Conservation (phyloP, 2,888 invertebrate genomes). For the Eledona agricola region DNA sequence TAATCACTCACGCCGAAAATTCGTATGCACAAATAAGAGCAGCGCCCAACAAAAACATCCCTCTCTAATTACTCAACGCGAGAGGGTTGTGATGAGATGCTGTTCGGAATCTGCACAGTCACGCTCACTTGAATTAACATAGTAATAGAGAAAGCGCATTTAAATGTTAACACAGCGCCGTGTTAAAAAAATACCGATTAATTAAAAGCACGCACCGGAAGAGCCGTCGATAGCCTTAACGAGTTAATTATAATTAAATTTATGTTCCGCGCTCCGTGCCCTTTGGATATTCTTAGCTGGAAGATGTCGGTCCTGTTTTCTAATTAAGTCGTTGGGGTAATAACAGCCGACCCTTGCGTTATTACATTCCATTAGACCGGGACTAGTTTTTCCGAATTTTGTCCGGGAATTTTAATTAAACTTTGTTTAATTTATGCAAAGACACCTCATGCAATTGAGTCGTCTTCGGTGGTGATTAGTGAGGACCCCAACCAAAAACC, state of each 20-base stretch:
- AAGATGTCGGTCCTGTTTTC: conserved; percentile 7
- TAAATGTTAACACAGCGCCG: no score
- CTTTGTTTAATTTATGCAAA: neutral
- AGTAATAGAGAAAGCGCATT: no score
- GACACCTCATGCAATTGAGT: no score
- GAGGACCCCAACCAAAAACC: conserved; percentile 8
- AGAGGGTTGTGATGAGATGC: no score
- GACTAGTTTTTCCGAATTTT: conserved; percentile 1
- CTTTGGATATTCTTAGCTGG: conserved; percentile 10
- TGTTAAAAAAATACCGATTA: conserved; percentile 14
- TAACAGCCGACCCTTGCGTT: conserved; percentile 14
- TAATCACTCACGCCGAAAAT: no score
- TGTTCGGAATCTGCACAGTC: no score
- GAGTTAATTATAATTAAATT: conserved; percentile 22
- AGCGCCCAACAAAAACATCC: no score
- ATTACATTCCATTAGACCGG: conserved; percentile 8
- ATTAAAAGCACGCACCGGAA: conserved; percentile 8
- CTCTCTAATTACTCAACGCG: no score
- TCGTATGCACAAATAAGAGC: no score
- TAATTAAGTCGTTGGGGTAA: conserved; percentile 19
- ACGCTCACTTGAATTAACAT: no score
- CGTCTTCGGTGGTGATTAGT: conserved; percentile 14
- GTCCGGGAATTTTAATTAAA: conserved; percentile 5
- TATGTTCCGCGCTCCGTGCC: conserved; percentile 9
- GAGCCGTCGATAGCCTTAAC: conserved; percentile 14